phyloP scores from a whole-genome alignment of 2,113 vertebrate genomes.

The Cryptomyrus ogoouensis region DNA sequence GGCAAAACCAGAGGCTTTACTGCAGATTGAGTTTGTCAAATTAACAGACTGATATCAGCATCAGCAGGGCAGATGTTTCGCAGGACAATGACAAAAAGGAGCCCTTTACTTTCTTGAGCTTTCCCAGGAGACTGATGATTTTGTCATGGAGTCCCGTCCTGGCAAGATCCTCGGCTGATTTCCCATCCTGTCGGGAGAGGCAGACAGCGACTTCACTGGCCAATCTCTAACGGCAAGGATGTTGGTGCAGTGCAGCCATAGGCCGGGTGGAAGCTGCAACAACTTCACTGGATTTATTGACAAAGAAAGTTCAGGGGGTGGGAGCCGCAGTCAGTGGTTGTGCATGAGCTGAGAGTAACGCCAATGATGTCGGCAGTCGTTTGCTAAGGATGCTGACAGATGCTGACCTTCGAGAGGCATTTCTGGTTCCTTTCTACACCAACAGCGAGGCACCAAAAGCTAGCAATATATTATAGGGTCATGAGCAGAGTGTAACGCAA shows the following conservation, averaged over 20 bases:
- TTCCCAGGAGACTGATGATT: conserved; percentile 71
- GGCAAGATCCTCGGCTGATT: conserved; percentile 86
- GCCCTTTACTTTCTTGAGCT: conserved; percentile 78
- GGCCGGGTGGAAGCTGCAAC: not conserved
- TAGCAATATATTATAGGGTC: not conserved
- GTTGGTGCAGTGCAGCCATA: not conserved
- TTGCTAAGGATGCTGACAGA: not conserved
- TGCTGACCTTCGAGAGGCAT: not conserved
- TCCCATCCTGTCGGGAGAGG: conserved; percentile 72
- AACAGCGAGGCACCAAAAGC: not conserved
- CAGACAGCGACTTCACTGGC: conserved; percentile 1
- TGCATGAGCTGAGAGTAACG: not conserved
- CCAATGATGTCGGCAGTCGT: not conserved
- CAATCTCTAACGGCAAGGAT: not conserved
- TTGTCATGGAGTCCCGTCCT: conserved; percentile 76
- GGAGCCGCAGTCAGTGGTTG: not conserved
- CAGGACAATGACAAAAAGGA: not conserved
- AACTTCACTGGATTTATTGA: not conserved
- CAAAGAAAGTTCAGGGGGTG: not conserved
- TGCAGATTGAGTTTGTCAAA: not conserved
- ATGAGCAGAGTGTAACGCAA: not conserved
- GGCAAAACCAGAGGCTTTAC: not conserved
- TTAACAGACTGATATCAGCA: not conserved
- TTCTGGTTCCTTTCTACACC: not conserved
- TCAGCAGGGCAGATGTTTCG: not conserved